phyloP scores from a whole-genome alignment of 2,797 vertebrate species.

The Gambelia wislizenii region DNA sequence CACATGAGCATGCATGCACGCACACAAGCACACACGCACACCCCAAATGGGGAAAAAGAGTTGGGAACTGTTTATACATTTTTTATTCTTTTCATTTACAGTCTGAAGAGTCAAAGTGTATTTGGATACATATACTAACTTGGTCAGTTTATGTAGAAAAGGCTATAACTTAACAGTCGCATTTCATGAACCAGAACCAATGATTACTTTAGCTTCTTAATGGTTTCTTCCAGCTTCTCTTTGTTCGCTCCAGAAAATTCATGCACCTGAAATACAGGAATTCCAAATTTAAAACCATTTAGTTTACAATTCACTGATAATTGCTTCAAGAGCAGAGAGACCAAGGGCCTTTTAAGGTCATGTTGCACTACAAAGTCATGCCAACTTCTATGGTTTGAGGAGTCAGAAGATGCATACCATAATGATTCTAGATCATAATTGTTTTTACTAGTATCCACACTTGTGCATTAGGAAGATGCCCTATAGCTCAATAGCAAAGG shows the following conservation, averaged over 20 bases:
- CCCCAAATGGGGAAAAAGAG: background rate
- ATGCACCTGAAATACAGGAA: conserved; percentile 81
- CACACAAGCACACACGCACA: background rate
- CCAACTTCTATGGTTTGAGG: background rate
- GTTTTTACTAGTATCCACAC: no score
- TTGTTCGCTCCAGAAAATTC: conserved; percentile 88
- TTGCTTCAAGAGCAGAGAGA: background rate
- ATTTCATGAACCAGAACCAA: conserved; percentile 54
- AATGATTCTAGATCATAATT: background rate
- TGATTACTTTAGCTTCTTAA: conserved; percentile 71
- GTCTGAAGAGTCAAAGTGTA: conserved; percentile 51
- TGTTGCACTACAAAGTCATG: background rate
- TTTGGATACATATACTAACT: conserved; percentile 61
- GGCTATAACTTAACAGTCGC: conserved; percentile 67
- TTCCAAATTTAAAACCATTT: conserved; percentile 2
- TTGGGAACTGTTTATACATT: conserved; percentile 68
- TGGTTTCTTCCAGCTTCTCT: conserved; percentile 73
- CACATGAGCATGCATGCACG: fast-evolving
- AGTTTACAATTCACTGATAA: background rate
- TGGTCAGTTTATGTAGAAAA: conserved; percentile 75
- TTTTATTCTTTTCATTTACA: conserved; percentile 77
- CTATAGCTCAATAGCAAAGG: background rate
- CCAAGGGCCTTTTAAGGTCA: background rate
- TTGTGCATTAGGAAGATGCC: background rate
- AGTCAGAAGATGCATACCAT: background rate